phyloP scores from a whole-genome alignment of 2,888 invertebrate species.

The Drosophila hamatofila region DNA sequence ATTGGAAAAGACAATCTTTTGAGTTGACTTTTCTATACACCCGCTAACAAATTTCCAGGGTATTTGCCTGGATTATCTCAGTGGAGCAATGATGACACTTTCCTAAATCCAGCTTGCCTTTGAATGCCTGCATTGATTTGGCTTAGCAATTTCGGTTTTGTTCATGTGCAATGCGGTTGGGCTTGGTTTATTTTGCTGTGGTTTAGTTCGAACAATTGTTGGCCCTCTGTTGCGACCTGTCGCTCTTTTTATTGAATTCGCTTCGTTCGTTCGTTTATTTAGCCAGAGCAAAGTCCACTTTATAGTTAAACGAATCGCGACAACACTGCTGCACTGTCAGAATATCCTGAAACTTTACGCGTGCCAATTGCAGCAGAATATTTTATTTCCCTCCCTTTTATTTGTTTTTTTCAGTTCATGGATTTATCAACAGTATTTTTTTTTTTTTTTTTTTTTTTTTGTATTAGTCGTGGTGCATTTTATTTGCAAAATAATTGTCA shows the following conservation, averaged over 20 bases:
- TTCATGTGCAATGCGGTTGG: slow-evolving; percentile 32
- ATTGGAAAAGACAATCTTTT: no score
- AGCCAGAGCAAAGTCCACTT: slow-evolving; percentile 49
- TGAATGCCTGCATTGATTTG: slow-evolving; percentile 64
- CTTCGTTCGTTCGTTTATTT: slow-evolving; percentile 33
- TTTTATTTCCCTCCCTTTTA: neutral
- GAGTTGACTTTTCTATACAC: neutral
- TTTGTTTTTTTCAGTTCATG: neutral
- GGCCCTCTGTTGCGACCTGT: slow-evolving; percentile 38
- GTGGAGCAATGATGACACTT: neutral
- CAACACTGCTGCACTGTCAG: neutral
- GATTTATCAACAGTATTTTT: neutral
- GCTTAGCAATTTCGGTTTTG: slow-evolving; percentile 47
- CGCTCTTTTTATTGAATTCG: slow-evolving; percentile 50
- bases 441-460: neutral
- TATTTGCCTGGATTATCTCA: slow-evolving; percentile 18
- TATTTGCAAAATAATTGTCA: slow-evolving; percentile 11
- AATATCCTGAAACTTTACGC: neutral
- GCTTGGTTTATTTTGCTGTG: slow-evolving; percentile 26
- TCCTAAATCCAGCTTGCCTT: slow-evolving; percentile 35
- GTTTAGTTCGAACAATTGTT: slow-evolving; percentile 29
- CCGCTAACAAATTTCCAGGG: neutral
- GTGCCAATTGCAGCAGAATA: neutral
- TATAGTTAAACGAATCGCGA: slow-evolving; percentile 52
- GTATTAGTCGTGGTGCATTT: neutral